Conservation (phyloP, 2,888 invertebrate species). For the Sphaerophoria rueppellii region DNA sequence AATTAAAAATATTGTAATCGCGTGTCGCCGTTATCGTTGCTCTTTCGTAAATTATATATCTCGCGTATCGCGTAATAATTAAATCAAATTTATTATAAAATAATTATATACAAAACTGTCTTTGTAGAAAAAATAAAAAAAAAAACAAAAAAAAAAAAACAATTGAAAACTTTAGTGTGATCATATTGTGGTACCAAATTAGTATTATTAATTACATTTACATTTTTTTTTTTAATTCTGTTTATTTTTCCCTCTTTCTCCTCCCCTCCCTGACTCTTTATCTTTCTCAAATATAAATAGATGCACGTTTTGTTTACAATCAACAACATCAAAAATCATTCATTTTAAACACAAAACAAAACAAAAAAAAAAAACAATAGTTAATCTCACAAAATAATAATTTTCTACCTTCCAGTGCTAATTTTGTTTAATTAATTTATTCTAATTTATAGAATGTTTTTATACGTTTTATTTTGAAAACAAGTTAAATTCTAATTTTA, state of each 20-base stretch:
- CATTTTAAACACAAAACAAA: background rate
- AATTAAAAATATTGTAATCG: slow-evolving; percentile 1
- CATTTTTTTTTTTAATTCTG: slow-evolving; percentile 42
- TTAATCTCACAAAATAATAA: slow-evolving; percentile 47
- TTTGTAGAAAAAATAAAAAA: slow-evolving; percentile 14
- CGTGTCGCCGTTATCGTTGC: slow-evolving; percentile 63
- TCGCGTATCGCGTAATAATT: slow-evolving; percentile 66
- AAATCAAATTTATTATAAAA: slow-evolving; percentile 35
- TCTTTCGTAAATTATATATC: slow-evolving; percentile 59
- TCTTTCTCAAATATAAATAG: slow-evolving; percentile 12
- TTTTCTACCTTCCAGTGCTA: slow-evolving; percentile 27
- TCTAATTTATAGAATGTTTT: slow-evolving; percentile 67
- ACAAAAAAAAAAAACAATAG: slow-evolving; percentile 21
- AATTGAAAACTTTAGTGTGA: slow-evolving; percentile 68
- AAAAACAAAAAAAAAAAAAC: slow-evolving; percentile 42
- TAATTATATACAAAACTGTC: slow-evolving; percentile 18
- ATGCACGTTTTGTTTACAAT: background rate
- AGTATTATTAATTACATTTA: slow-evolving; percentile 67
- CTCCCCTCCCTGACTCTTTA: background rate
- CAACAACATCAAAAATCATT: slow-evolving; percentile 37
- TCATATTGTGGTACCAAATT: slow-evolving; percentile 73
- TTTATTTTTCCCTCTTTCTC: slow-evolving; percentile 15
- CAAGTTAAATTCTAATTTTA: slow-evolving; percentile 47
- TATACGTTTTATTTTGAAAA: slow-evolving; percentile 71
- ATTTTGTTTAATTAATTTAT: slow-evolving; percentile 70